Evolutionary conservation across 2,888 invertebrate genomes (phyloP), one percentile per base, ranked within the genome.

Genomic region (Heliconius charithonia): DNA sequence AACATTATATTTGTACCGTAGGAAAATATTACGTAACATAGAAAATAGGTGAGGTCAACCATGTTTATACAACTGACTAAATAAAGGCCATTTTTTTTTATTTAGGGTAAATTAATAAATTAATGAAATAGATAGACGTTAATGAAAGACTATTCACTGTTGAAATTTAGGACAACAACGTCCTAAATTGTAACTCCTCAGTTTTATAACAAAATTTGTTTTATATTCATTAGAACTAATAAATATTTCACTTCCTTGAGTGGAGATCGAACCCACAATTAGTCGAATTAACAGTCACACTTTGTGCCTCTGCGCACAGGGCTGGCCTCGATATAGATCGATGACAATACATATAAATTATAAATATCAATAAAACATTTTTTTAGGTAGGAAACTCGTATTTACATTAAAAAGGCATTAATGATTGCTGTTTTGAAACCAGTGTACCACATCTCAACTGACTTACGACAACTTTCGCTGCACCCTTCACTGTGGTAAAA

Each of bases 401-500:
- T 72, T 59, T 59, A 22, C 59, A 72, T 37, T 37, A 72, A 59
- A 59, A 72, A 32, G 13, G 1, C 59, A 59, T 29, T 65, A 76
- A 22, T 41, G 13, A 32, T 45, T 51, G 71, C 62, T 25, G 37
- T 73, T 73, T 66, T 73, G 72, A 27, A 73, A 66, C 37, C 32
- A 32, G n/a, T 59, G 32, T 59, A 37, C 65, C 72, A 72, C 66
- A 59, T 66, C 59, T 59, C 75, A 37, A 45, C 9, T 69, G 72
- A 56, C 27, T 76, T 78, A 41, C 67, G 67, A 63, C 78, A 78
- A 73, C 27, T 76, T 74, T 70, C 65, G 74, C 7, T 59, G n/a
- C 29, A 27, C 78, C 80, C 78, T 80, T 80, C 78, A 78, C 78
- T 56, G 16, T 56, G 16, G 62, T 6, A 27, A n/a, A 74, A 70